A percentile compares a stretch with the other conserved stretches of the same genome.
These are phyloP conservation scores for Sebastes variabilis DNA, from an alignment of 2,797 vertebrate species.

Conservation along the genomic window DNA sequence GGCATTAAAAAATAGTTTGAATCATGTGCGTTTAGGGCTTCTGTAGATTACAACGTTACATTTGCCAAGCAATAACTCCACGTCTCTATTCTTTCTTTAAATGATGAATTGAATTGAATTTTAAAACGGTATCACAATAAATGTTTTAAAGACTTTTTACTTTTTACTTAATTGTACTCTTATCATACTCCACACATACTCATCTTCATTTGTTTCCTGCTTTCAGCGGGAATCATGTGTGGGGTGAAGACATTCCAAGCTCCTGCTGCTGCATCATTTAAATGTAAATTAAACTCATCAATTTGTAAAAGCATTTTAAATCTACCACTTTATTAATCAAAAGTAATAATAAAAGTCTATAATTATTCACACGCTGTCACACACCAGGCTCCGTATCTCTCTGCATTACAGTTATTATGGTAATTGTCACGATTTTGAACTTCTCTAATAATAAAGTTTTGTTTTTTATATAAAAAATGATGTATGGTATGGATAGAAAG, in stretches of 20 bases:
- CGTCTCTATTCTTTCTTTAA: neutral
- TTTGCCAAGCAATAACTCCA: neutral
- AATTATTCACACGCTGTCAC: neutral
- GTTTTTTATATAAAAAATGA: neutral
- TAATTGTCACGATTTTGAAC: neutral
- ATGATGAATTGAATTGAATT: neutral
- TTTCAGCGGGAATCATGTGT: neutral
- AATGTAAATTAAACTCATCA: conserved; percentile 5
- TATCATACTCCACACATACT: neutral
- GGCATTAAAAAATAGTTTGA: too few species aligned
- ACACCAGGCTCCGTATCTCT: neutral
- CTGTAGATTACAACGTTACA: neutral
- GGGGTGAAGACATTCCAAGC: neutral
- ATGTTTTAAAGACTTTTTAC: neutral
- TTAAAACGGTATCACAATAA: neutral
- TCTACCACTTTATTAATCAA: neutral
- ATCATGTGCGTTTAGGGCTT: too few species aligned
- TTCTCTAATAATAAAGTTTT: neutral
- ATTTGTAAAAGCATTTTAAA: conserved; percentile 1
- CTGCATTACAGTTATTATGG: neutral
- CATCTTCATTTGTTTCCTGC: neutral
- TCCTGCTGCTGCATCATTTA: neutral
- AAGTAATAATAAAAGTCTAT: neutral
- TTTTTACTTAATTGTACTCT: neutral
- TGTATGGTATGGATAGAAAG: neutral